Evolutionary conservation across 2,113 vertebrate species (phyloP).

Genomic region (Castor canadensis): DNA sequence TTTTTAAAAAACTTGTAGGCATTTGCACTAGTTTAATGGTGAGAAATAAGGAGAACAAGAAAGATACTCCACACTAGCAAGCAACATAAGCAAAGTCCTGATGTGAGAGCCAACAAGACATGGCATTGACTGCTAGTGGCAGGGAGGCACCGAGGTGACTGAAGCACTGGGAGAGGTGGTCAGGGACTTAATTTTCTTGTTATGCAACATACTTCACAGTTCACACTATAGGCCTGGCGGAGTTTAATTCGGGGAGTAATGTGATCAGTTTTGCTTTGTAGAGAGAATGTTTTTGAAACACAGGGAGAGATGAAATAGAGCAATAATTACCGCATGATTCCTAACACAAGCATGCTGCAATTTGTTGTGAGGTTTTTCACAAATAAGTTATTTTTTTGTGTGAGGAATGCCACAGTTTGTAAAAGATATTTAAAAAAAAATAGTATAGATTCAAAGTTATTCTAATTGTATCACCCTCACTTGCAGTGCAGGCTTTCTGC

Average conservation of each 20-base stretch:
- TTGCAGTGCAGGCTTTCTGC: neutral
- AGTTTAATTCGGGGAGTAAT: neutral
- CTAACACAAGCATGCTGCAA: neutral
- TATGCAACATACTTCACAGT: neutral
- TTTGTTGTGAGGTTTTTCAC: neutral
- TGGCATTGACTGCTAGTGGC: neutral
- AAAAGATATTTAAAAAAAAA: neutral
- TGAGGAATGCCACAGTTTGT: neutral
- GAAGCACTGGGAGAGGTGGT: neutral
- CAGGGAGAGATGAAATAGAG: neutral
- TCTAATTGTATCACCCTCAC: neutral
- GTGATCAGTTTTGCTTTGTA: neutral
- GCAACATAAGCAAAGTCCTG: neutral
- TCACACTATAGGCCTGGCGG: neutral
- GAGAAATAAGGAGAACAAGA: too few relatives aligned
- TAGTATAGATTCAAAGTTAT: neutral
- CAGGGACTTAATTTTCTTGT: neutral
- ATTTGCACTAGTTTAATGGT: too few relatives aligned
- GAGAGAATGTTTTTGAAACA: neutral
- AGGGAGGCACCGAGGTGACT: neutral
- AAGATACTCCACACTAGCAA: too few relatives aligned
- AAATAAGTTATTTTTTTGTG: neutral
- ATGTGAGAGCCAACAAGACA: neutral
- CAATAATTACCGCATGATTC: neutral
- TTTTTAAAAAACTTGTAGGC: too few relatives aligned